phyloP scores from a whole-genome alignment of 2,888 invertebrate genomes.

The Azorinus chamasolen region DNA sequence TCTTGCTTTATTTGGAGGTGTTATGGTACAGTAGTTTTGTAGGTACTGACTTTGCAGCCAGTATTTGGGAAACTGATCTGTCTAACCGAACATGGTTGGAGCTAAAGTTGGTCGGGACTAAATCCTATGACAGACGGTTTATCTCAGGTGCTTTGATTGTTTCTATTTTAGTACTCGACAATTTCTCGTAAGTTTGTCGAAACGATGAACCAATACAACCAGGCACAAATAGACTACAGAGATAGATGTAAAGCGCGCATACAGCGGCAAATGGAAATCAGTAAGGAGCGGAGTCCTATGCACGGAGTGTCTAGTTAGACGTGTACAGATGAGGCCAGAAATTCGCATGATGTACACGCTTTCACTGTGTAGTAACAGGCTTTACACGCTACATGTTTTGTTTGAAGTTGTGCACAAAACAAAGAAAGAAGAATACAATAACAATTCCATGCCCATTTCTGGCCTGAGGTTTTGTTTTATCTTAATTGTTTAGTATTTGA shows the following conservation, averaged over 20 bases:
- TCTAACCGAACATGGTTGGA: no score
- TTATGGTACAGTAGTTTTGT: no score
- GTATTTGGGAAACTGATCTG: no score
- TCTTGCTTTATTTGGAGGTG: no score
- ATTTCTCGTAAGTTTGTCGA: slow-evolving; percentile 86
- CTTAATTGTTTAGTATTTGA: slow-evolving; percentile 8
- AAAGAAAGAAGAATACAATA: no score
- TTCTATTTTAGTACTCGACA: slow-evolving; percentile 84
- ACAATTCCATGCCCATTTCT: slow-evolving; percentile 33
- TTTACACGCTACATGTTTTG: no score
- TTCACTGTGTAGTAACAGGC: no score
- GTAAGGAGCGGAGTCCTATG: slow-evolving; percentile 75
- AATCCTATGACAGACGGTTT: no score
- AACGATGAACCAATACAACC: slow-evolving; percentile 86
- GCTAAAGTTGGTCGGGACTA: no score
- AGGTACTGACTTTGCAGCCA: no score
- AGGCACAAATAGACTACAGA: slow-evolving; percentile 85
- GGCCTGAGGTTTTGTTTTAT: slow-evolving; percentile 28
- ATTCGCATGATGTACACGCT: no score
- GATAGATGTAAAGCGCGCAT: slow-evolving; percentile 86
- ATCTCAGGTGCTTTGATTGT: neutral
- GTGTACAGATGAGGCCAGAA: neutral
- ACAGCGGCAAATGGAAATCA: slow-evolving; percentile 86
- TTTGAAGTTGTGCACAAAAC: no score
- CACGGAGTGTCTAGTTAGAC: slow-evolving; percentile 22